Evolutionary conservation across 2,797 vertebrate species (phyloP).

Genomic region (Pipistrellus pygmaeus): DNA sequence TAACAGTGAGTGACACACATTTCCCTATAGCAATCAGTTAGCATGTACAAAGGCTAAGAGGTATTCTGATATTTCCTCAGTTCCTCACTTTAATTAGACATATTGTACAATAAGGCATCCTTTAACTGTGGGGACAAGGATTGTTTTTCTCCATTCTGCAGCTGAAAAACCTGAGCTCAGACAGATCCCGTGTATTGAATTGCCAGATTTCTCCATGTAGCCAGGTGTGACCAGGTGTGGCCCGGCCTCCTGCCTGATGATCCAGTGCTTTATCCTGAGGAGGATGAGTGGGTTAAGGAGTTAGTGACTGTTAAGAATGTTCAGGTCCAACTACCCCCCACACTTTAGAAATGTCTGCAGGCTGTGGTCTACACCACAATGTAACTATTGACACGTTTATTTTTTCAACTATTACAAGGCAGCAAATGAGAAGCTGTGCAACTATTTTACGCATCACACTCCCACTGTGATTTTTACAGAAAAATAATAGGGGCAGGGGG

Average conservation of each 20-base stretch:
- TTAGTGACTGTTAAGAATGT: neutral
- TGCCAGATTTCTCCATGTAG: neutral
- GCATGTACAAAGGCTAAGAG: neutral
- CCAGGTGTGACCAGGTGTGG: neutral
- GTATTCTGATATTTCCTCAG: neutral
- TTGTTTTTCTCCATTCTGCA: neutral
- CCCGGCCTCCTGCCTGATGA: neutral
- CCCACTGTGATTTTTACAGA: conserved; percentile 61
- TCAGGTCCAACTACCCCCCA: neutral
- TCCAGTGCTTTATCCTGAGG: neutral
- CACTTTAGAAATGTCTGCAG: neutral
- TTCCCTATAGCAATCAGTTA: neutral
- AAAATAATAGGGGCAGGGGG: neutral
- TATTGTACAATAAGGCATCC: neutral
- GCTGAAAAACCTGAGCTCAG: neutral
- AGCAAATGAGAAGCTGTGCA: conserved; percentile 63
- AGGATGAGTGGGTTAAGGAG: neutral
- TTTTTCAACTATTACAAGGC: conserved; percentile 53
- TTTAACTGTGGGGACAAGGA: neutral
- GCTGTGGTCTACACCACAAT: neutral
- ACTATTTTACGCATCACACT: conserved; percentile 57
- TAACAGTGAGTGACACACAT: neutral
- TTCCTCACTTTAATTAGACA: neutral
- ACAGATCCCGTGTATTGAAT: neutral
- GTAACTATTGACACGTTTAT: neutral